Percentiles rank a stretch among this genome's conserved stretches.
These are phyloP conservation scores for Cecropterus lyciades DNA, from an alignment of 1,140 invertebrate species.

Conservation along the genomic window DNA sequence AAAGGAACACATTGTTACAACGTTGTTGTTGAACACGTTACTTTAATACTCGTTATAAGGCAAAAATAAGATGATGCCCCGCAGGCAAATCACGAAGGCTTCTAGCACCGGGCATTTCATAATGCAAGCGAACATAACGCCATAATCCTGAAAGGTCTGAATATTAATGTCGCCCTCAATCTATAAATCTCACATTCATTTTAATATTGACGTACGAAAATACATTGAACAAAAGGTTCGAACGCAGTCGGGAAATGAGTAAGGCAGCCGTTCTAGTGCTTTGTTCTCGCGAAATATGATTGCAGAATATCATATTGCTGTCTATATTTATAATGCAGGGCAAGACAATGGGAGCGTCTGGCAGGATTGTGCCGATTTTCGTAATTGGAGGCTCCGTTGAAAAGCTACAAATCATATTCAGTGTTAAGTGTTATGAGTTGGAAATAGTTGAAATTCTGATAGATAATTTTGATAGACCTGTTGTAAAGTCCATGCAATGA, in stretches of 20 bases:
- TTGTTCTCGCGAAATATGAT: conserved; percentile 28
- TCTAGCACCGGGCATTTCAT: background rate
- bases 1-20: no score
- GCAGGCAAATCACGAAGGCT: no score
- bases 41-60: no score
- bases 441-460: no score
- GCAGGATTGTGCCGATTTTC: conserved; percentile 5
- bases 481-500: no score
- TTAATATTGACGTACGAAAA: conserved; percentile 7
- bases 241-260: conserved; percentile 14
- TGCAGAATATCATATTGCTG: conserved; percentile 17
- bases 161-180: background rate
- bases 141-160: background rate
- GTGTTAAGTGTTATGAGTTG: background rate
- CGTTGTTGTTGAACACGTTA: no score
- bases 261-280: conserved; percentile 13
- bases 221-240: conserved; percentile 18
- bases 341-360: conserved; percentile 21
- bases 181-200: conserved; percentile 16
- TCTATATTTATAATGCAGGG: conserved; percentile 20
- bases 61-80: no score
- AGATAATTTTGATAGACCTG: no score
- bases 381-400: background rate
- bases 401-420: background rate
- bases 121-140: background rate